Base-by-base conservation (phyloP, 2,113 vertebrate species). In the Willisornis vidua region DNA sequence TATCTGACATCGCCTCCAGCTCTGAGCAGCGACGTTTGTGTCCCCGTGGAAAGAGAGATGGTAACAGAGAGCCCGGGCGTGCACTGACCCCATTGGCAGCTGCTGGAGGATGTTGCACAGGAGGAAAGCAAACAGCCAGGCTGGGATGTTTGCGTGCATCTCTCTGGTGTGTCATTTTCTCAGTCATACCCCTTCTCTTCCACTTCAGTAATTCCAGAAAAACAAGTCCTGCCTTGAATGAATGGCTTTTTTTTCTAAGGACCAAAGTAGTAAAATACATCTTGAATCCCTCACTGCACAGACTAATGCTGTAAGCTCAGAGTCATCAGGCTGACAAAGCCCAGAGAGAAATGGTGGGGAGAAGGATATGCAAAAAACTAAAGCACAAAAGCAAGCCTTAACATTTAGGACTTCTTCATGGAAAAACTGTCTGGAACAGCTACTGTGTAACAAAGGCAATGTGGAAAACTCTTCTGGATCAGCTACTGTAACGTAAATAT, bases 171-270 rank as follows among this genome's bases (percentile, higher is more conserved):
- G 66, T 77, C 59, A 59, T 80, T 90, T 93, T 92, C 77, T 89
- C 87, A 85, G 51, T 52, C 79, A 49, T 49, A 62, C 19, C 61
- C 61, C 73, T 94, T 85, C 79, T 51, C 73, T 80, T 93, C 59
- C 39, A 49, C 52, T 89, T 87, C 65, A 75, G 67, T 58, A 75
- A 81, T 63, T 77, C 68, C 91, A 90, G 77, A 87, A 93, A 80
- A 97, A 95, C 83, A 84, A 96, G 79, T 58, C 86, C 59, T 83
- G 70, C 79, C 57, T 77, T 66, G 52, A 86, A 54, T 14, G 7
- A 26, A 17, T 7, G 10, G 33, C 48, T 54, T 52, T 19, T 85
- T 54, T 48, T 39, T 19, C 41, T 51, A 90, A 90, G 31, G 41
- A 73, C 33, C 19, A 12, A 88, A 68, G 45, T 22, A 58, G 37